A percentile compares a stretch with the other conserved stretches of the same genome.
Evolutionary conservation across 2,888 invertebrate species (phyloP).

Genomic region (Agriotes lineatus): DNA sequence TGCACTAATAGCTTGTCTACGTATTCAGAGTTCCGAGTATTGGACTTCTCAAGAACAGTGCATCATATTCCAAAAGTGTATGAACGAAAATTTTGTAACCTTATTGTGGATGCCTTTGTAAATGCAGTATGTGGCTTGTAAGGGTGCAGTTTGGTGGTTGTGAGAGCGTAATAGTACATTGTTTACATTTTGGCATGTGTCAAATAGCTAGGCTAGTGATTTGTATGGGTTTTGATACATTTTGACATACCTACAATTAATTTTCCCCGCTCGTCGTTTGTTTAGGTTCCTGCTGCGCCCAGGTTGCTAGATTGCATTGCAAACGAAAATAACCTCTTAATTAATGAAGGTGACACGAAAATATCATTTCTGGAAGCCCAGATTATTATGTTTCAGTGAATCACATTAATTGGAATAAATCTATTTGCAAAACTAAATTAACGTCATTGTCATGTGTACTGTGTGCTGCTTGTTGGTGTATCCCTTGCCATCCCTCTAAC

Average conservation of each 20-base stretch:
- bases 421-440: not conserved
- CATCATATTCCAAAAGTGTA: conserved; percentile 59
- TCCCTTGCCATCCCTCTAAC: too few relatives aligned
- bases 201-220: conserved; percentile 14
- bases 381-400: not conserved
- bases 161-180: not conserved
- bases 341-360: not conserved
- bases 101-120: conserved; percentile 19
- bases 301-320: too few relatives aligned
- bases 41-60: conserved; percentile 61
- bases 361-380: not conserved
- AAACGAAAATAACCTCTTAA: not conserved
- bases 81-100: conserved; percentile 45
- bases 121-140: not conserved
- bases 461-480: too few relatives aligned
- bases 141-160: not conserved
- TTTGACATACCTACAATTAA: conserved; percentile 6
- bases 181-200: conserved; percentile 25
- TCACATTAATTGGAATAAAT: conserved; percentile 2
- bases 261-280: not conserved
- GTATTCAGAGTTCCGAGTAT: conserved; percentile 63
- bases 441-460: not conserved
- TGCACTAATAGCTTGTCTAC: conserved; percentile 49
- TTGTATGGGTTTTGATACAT: not conserved
- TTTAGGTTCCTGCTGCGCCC: not conserved